Evolutionary conservation across 2,888 invertebrate genomes (phyloP).

Genomic region (Strigamia maritima): DNA sequence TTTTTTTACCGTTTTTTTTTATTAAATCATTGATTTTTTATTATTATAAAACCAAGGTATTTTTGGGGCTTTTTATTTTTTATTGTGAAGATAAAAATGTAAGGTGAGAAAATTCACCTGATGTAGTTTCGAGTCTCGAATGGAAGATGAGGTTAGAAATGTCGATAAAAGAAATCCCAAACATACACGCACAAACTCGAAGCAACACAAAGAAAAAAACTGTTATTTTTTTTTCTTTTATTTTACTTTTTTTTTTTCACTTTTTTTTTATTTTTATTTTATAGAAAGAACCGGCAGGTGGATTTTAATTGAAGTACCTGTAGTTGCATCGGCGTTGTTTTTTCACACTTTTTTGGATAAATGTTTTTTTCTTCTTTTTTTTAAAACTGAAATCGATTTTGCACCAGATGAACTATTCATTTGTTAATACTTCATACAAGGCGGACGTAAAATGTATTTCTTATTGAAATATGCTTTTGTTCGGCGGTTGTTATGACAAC

Average conservation of each 20-base stretch:
- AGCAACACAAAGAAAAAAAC: neutral
- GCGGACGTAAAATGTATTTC: neutral
- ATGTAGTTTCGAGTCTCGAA: neutral
- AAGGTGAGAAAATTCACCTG: neutral
- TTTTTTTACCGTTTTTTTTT: no score
- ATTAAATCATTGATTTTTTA: no score
- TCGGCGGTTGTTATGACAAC: neutral
- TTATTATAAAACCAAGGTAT: no score
- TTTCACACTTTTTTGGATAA: neutral
- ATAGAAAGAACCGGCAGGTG: neutral
- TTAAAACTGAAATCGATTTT: neutral
- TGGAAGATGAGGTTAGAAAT: neutral
- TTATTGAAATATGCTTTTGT: neutral
- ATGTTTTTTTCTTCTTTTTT: neutral
- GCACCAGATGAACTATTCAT: neutral
- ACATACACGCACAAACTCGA: neutral
- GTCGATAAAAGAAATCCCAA: neutral
- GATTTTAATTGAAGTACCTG: neutral
- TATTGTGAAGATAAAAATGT: neutral
- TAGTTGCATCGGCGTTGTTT: neutral
- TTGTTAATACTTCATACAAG: neutral
- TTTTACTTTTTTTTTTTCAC: neutral
- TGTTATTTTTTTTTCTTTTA: neutral
- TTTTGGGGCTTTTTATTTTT: neutral
- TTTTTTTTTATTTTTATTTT: neutral